Conservation (phyloP, 2,888 invertebrate species). For the Cataglyphis altisquamis region DNA sequence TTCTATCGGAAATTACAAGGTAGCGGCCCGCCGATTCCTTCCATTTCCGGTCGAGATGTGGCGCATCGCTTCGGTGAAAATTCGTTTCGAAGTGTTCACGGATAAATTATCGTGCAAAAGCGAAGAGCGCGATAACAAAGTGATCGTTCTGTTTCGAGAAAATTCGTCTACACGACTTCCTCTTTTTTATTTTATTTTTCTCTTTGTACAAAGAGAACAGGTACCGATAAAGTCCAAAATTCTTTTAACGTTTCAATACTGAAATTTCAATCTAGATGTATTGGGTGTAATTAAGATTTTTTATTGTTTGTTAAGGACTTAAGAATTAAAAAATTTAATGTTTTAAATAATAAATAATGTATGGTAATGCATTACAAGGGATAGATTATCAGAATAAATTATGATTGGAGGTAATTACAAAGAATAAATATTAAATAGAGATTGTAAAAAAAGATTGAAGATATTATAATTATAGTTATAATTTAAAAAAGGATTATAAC, state of each 20-base stretch:
- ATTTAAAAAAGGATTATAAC: not conserved
- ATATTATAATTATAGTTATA: not conserved
- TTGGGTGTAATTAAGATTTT: slow-evolving; percentile 2
- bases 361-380: no score
- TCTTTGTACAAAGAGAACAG: not conserved
- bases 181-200: slow-evolving; percentile 17
- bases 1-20: slow-evolving; percentile 72
- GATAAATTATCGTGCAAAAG: slow-evolving; percentile 68
- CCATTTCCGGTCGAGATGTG: slow-evolving; percentile 68
- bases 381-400: not conserved
- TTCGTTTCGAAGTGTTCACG: slow-evolving; percentile 53
- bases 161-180: slow-evolving; percentile 51
- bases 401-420: not conserved
- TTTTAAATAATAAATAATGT: not conserved
- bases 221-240: not conserved
- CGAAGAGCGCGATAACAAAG: slow-evolving; percentile 67
- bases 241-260: slow-evolving; percentile 13
- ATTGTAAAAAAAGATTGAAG: not conserved
- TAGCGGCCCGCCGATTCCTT: slow-evolving; percentile 65
- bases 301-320: not conserved
- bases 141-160: slow-evolving; percentile 61
- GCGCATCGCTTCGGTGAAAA: slow-evolving; percentile 50
- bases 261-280: not conserved
- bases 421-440: not conserved
- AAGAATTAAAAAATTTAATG: not conserved